Evolutionary conservation across 2,797 vertebrate genomes (phyloP).

Genomic region (Spondyliosoma cantharus): DNA sequence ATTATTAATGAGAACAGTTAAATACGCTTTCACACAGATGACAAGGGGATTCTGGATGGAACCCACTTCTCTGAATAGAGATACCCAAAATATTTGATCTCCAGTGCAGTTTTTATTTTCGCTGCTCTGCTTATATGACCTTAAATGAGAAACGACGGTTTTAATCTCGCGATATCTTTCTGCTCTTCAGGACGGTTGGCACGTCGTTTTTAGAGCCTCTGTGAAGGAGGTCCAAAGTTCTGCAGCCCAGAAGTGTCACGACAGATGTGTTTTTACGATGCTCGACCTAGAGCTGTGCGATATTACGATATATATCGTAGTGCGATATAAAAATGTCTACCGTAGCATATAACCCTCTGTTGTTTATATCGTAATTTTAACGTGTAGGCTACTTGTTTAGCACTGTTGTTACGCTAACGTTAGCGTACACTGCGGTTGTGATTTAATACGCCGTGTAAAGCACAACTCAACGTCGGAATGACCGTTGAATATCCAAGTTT

Average conservation of each 20-base stretch:
- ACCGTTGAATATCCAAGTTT: too few relatives aligned
- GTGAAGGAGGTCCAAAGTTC: constrained; percentile 32
- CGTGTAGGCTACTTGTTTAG: too few relatives aligned
- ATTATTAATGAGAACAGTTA: constrained; percentile 75
- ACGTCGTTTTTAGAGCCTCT: constrained; percentile 34
- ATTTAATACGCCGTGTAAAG: too few relatives aligned
- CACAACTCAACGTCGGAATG: too few relatives aligned
- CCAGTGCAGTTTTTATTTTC: constrained; percentile 50
- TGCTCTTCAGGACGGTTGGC: not conserved
- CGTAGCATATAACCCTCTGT: too few relatives aligned
- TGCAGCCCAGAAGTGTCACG: constrained; percentile 48
- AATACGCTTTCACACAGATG: constrained; percentile 65
- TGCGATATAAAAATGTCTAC: too few relatives aligned
- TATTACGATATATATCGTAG: too few relatives aligned
- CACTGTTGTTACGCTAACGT: too few relatives aligned
- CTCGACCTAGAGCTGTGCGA: too few relatives aligned
- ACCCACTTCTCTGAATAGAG: constrained; percentile 79
- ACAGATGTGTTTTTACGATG: not conserved
- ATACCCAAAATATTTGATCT: constrained; percentile 69
- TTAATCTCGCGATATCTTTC: not conserved
- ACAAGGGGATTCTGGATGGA: constrained; percentile 74
- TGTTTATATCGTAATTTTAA: too few relatives aligned
- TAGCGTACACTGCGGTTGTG: too few relatives aligned
- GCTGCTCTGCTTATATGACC: constrained; percentile 50
- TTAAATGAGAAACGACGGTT: not conserved